phyloP scores from a whole-genome alignment of 2,888 invertebrate species.

The Ormyrus labotus region DNA sequence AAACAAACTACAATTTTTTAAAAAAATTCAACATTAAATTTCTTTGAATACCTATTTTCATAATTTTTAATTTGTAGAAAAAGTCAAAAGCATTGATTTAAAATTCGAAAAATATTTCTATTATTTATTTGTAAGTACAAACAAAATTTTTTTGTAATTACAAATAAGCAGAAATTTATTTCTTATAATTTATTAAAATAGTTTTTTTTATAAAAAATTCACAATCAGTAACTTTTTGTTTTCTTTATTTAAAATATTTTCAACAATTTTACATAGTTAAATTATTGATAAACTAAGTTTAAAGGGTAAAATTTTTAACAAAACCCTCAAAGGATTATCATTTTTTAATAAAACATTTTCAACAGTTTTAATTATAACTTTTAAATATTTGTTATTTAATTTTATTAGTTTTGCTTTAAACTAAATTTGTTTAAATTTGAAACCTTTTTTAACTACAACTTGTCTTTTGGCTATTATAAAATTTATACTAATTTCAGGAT shows the following conservation, averaged over 20 bases:
- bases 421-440: no score
- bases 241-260: slow-evolving; percentile 33
- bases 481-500: background rate
- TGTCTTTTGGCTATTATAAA: no score
- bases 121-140: slow-evolving; percentile 29
- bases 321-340: no score
- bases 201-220: background rate
- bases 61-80: slow-evolving; percentile 28
- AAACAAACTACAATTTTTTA: slow-evolving; percentile 51
- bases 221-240: slow-evolving; percentile 26
- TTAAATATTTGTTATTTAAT: slow-evolving; percentile 14
- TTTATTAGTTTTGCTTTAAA: no score
- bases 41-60: slow-evolving; percentile 47
- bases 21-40: slow-evolving; percentile 34
- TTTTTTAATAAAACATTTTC: slow-evolving; percentile 3
- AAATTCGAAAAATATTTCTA: background rate
- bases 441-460: no score
- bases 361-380: slow-evolving; percentile 9
- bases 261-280: slow-evolving; percentile 15
- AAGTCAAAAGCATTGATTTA: slow-evolving; percentile 4
- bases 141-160: slow-evolving; percentile 18
- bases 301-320: no score
- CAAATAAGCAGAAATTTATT: slow-evolving; percentile 7
- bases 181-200: slow-evolving; percentile 12
- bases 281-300: background rate